Base-by-base conservation (phyloP, 2,888 invertebrate species). In the Lochmaea crataegi region DNA sequence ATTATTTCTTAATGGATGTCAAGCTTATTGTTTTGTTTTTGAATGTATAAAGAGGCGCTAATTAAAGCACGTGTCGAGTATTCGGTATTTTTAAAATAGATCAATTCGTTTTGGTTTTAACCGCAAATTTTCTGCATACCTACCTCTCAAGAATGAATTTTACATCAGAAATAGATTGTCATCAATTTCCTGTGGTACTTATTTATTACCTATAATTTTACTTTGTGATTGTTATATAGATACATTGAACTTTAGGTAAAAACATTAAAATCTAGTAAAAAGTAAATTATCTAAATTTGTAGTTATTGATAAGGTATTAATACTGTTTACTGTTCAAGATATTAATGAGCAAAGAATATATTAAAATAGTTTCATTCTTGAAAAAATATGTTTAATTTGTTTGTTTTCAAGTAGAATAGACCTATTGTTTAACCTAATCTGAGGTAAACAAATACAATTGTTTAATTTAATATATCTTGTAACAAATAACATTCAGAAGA, bases 1-100 rank as follows among this genome's bases (percentile, higher is more conserved):
- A 11, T 45, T 22, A 26, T 51, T 65, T 51, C 41, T 67, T 58
- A 51, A 14, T 65, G n/a, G 7, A 58, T 42, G 57, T 16, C 6
- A 3, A 42, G 41, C 38, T 0, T 10, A 38, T 11, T 63, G n/a
- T 63, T 63, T 63, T 41, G 32, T 63, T 42, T 63, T 63, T 63
- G 18, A 63, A 38, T 58, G 11, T 41, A 38, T 16, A 38, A 41
- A 63, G 61, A 63, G 41, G 61, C 61, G 41, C 61, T 63, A 63
- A 38, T 38, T 63, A 6, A 63, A 63, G 57, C 45, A 67, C 67
- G 67, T 67, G 67, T 63, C 42, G 42, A 10, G 53, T 53, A 18
- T 67, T 67, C 16, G 22, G 41, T 38, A 51, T 68, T 68, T 68
- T 68, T 68, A 60, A 68, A 60, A 68, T 60, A 60, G 48, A 68